phyloP scores from a whole-genome alignment of 2,888 invertebrate species.

The Cryptosula pallasiana region DNA sequence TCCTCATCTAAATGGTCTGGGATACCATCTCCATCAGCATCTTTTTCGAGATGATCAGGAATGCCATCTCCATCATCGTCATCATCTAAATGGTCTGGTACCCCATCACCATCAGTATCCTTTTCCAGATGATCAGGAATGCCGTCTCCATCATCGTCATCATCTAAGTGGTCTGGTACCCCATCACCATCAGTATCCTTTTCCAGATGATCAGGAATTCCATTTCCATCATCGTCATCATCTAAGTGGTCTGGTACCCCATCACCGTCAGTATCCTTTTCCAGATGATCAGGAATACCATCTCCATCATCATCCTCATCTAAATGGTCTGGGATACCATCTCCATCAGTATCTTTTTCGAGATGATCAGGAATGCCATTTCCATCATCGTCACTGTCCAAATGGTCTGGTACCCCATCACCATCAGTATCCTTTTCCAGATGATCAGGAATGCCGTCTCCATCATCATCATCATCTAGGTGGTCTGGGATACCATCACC shows the following conservation, averaged over 20 bases:
- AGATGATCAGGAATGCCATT: not conserved
- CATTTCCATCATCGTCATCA: not conserved
- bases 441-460: not conserved
- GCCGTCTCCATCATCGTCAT: not conserved
- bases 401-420: not conserved
- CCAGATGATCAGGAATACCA: not conserved
- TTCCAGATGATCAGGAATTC: not conserved
- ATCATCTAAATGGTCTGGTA: conserved; percentile 34
- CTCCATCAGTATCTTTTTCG: not conserved
- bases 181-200: not conserved
- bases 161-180: not conserved
- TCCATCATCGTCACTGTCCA: not conserved
- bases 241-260: not conserved
- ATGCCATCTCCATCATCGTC: conserved; percentile 37
- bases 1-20: conserved; percentile 29
- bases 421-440: not conserved
- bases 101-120: conserved; percentile 40
- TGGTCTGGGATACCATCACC: not conserved
- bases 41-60: conserved; percentile 31
- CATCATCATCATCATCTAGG: not conserved
- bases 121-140: not conserved
- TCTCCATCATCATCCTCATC: not conserved
- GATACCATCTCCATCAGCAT: conserved; percentile 30
- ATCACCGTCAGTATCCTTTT: not conserved
- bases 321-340: not conserved